phyloP scores from a whole-genome alignment of 2,888 invertebrate species.

The Sinopyrophorus schimmeli region DNA sequence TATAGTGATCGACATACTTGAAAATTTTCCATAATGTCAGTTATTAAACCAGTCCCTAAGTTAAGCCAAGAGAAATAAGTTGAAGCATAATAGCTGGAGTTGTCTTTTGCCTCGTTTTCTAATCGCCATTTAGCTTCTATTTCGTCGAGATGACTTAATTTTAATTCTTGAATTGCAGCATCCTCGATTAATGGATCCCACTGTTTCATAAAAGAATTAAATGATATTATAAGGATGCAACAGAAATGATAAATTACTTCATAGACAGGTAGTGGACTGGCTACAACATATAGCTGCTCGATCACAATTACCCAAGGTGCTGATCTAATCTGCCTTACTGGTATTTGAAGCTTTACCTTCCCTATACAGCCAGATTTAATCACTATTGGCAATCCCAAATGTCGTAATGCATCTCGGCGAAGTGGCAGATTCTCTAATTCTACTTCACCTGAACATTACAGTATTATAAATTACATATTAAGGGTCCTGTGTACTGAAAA shows the following conservation, averaged over 20 bases:
- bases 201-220: no score
- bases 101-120: constrained; percentile 63
- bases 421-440: constrained; percentile 97
- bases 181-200: constrained; percentile 89
- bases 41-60: constrained; percentile 90
- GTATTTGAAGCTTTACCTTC: constrained; percentile 90
- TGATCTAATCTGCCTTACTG: constrained; percentile 88
- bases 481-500: no score
- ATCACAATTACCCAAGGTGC: constrained; percentile 96
- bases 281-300: constrained; percentile 89
- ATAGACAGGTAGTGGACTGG: constrained; percentile 81
- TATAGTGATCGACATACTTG: constrained; percentile 64
- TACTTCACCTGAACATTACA: constrained; percentile 98
- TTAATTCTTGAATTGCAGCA: constrained; percentile 78
- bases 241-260: constrained; percentile 75
- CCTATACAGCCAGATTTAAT: constrained; percentile 90
- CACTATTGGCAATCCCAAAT: constrained; percentile 89
- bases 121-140: constrained; percentile 91
- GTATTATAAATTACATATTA: no score
- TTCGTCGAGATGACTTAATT: constrained; percentile 81
- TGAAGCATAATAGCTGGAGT: constrained; percentile 78
- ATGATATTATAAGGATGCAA: constrained; percentile 6
- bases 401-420: constrained; percentile 88
- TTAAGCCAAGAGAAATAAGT: constrained; percentile 91
- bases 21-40: constrained; percentile 95